Evolutionary conservation across 2,888 invertebrate species (phyloP).

Genomic region (Onchidella celtica): DNA sequence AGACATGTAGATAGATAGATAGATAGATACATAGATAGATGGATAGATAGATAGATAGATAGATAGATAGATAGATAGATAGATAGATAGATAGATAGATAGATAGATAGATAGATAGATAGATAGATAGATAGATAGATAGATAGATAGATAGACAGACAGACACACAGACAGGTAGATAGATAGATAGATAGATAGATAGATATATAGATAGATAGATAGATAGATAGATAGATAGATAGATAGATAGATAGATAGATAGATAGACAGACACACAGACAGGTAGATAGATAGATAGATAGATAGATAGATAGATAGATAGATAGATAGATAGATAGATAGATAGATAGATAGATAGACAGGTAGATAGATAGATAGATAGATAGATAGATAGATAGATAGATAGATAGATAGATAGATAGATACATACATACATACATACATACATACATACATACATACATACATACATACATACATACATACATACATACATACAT

Average conservation of each 20-base stretch:
- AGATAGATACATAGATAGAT: background rate
- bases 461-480: too few species aligned
- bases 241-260: background rate
- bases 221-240: background rate
- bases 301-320: background rate
- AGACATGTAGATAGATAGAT: background rate
- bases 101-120: background rate
- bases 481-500: too few species aligned
- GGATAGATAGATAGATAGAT: background rate
- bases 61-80: background rate
- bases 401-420: background rate
- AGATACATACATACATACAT: background rate
- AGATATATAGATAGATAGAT: background rate
- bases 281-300: background rate
- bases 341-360: background rate
- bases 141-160: background rate
- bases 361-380: background rate
- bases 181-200: slow-evolving; percentile 4
- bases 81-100: background rate
- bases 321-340: background rate
- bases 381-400: background rate
- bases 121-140: background rate
- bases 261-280: background rate
- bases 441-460: background rate
- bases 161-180: background rate